These are phyloP conservation scores for Ctenopoma kingsleyae DNA, from an alignment of 2,797 vertebrate species.

Conservation along the genomic window DNA sequence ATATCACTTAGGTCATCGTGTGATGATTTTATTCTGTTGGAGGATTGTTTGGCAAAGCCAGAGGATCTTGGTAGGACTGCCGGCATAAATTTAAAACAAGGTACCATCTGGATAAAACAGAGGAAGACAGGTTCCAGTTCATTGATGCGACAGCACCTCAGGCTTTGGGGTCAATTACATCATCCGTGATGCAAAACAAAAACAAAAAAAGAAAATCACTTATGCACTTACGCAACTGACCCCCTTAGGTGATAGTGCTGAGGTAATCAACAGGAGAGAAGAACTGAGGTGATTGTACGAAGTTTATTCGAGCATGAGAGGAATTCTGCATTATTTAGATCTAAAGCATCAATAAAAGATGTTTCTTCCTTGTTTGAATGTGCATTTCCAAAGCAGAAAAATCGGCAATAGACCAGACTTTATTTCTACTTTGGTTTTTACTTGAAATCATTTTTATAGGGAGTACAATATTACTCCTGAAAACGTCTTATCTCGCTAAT, in stretches of 20 bases:
- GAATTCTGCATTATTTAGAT: slow-evolving; percentile 77
- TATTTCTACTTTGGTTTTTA: slow-evolving; percentile 2
- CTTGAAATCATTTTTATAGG: slow-evolving; percentile 10
- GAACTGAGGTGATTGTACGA: slow-evolving; percentile 56
- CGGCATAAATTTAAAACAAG: background rate
- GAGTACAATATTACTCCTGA: background rate
- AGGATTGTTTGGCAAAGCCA: background rate
- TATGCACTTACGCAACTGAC: slow-evolving; percentile 73
- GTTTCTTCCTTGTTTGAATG: slow-evolving; percentile 31
- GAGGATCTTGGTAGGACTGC: background rate
- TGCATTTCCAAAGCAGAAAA: slow-evolving; percentile 18
- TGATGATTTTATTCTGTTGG: background rate
- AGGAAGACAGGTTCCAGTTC: slow-evolving; percentile 33
- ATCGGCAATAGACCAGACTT: background rate
- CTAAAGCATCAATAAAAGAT: slow-evolving; percentile 65
- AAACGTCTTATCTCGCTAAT: slow-evolving; percentile 24
- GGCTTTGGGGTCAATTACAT: slow-evolving; percentile 65
- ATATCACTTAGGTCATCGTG: background rate
- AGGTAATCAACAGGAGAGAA: slow-evolving; percentile 47
- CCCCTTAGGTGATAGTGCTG: slow-evolving; percentile 29
- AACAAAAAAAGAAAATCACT: slow-evolving; percentile 23
- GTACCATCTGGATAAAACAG: slow-evolving; percentile 29
- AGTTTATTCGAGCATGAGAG: slow-evolving; percentile 59
- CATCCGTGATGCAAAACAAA: slow-evolving; percentile 43
- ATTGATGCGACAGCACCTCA: slow-evolving; percentile 40